Base-by-base conservation (phyloP, 2,888 invertebrate genomes). In the Agrilus cyanescens region DNA sequence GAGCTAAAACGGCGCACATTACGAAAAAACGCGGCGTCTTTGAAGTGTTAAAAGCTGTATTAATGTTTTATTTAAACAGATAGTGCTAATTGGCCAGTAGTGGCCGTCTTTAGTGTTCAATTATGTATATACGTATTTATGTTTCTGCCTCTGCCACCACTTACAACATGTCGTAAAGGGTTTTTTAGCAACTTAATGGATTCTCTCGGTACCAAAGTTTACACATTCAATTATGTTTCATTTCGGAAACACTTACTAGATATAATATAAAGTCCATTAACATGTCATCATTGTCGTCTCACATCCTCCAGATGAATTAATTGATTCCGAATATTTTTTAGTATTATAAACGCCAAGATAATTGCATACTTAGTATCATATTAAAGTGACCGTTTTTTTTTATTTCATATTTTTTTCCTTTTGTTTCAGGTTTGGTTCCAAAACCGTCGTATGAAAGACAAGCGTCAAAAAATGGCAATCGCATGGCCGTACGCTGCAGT, bases 371-470 rank as follows among this genome's bases (percentile, higher is more conserved):
- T 25, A 25, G 25, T 25, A 25, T 10, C 15, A 33, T 33, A 33
- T 33, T 33, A 15, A 8, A 8, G 20, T 20, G 7, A 20, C 7
- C 20, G 20, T 20, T 20, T 20, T 20, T 20, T 25, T n/a, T n/a
- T n/a, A n/a, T n/a, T n/a, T n/a, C n/a, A n/a, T n/a, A 36, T 12
- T 33, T 12, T n/a, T 50, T 54, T 46, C 44, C 50, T 53, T 48
- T 61, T 53, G 46, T 67, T 67, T 3, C 74, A 90, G 89, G 90
- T 93, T 14, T 97, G 97, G 97, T 98, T 98, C 65, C 94, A 94
- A 75, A 94, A 94, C 65, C 76, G 94, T 30, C 74, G 94, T 40
- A 94, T 94, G 93, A 94, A 97, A 62, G 96, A 97, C 71, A 97
- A 98, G 59, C 78, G 97, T 0, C 96, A 97, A 61, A 75, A 93